Evolutionary conservation across 2,797 vertebrate genomes (phyloP), one percentile per base, ranked within the genome.

Genomic region (Leucoraja ocellata): DNA sequence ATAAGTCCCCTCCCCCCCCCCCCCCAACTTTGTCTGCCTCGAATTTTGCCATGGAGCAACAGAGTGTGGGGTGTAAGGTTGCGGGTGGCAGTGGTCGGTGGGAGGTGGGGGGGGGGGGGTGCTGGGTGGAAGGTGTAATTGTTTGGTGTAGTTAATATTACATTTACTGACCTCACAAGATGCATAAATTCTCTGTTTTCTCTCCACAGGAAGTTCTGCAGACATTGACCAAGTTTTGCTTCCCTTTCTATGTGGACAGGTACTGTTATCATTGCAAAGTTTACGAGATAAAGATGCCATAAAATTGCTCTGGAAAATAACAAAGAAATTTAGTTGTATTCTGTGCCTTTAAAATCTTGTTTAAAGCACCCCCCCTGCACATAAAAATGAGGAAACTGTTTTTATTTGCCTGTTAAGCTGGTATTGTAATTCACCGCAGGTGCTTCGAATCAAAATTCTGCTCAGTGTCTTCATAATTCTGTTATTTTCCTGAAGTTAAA

Each of bases 171-270:
- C 97, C 97, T 98, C 97, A 95, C 96, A 95, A 97, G 97, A 97
- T 97, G 96, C 97, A 97, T 98, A 98, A 98, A 98, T 98, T 98
- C 97, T 98, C 95, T 95, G 94, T 93, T 96, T 97, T 96, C 96
- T 97, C 95, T 96, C 96, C 95, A 95, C 96, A 97, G 97, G 98
- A 98, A 98, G 97, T 97, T 96, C 97, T 97, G 94, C 97, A 98
- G 96, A 99, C 98, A 93, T 96, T 99, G 95, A 98, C 98, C 95
- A 97, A 96, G 96, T 98, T 98, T 96, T 98, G 98, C 96, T 98
- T 98, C 95, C 98, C 98, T 93, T 98, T 98, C 96, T 96, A 94
- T 96, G 95, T 96, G 95, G 96, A 98, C 97, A 98, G 97, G 97
- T 97, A 97, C 95, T 95, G 94, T 96, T 95, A 95, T 94, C 95